Evolutionary conservation across 2,113 vertebrate species (phyloP).

Genomic region (Eptesicus fuscus): DNA sequence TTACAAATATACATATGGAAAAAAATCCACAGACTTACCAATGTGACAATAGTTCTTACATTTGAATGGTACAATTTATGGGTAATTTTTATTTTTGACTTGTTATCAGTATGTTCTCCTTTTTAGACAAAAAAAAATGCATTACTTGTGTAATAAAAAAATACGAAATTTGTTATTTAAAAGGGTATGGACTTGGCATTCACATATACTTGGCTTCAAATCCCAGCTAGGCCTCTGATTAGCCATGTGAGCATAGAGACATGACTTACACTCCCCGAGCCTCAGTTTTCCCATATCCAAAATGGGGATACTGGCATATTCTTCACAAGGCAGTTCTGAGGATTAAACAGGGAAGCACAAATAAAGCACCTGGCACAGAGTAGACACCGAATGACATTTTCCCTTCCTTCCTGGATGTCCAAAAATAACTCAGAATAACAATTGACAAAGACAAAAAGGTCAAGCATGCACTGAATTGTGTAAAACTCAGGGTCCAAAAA

Average conservation of each 20-base stretch:
- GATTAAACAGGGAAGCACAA: background rate
- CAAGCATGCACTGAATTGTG: background rate
- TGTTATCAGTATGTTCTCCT: background rate
- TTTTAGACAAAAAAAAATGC: background rate
- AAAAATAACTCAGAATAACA: slow-evolving; percentile 39
- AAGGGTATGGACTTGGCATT: background rate
- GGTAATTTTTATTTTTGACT: background rate
- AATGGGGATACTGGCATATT: background rate
- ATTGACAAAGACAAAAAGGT: background rate
- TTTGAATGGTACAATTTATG: background rate
- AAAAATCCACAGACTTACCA: background rate
- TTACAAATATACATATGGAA: background rate
- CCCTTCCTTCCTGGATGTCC: slow-evolving; percentile 39
- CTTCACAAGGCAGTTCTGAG: background rate
- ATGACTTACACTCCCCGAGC: accelerated
- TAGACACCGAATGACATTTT: background rate
- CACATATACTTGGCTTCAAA: background rate
- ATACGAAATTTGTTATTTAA: background rate
- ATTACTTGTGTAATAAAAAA: background rate
- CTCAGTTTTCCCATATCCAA: background rate
- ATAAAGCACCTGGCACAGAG: background rate
- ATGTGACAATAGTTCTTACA: background rate
- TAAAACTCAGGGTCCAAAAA: background rate
- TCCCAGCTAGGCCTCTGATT: background rate
- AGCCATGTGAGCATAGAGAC: background rate